These are phyloP conservation scores for Diabrotica virgifera DNA, from an alignment of 1,140 invertebrate genomes.

Conservation along the genomic window DNA sequence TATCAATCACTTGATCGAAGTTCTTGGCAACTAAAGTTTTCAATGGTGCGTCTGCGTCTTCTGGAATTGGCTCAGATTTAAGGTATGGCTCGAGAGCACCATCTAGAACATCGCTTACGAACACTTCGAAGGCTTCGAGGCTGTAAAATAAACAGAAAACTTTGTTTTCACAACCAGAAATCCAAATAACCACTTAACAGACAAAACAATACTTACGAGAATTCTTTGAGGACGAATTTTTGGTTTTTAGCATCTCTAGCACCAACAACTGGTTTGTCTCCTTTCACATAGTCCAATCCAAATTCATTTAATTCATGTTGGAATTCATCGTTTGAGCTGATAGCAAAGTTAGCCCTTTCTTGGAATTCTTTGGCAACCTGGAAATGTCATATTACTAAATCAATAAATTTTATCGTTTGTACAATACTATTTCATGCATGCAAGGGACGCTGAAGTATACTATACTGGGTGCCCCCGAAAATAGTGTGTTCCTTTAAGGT, in stretches of 20 bases:
- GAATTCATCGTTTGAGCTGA: slow-evolving; percentile 91
- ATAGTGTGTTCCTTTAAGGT: too few species aligned
- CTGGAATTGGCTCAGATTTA: slow-evolving; percentile 93
- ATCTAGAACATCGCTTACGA: slow-evolving; percentile 81
- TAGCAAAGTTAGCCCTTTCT: slow-evolving; percentile 78
- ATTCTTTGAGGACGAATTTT: slow-evolving; percentile 89
- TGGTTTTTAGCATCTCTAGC: slow-evolving; percentile 78
- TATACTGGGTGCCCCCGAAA: too few species aligned
- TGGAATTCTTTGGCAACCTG: slow-evolving; percentile 83
- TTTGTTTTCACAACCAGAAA: background rate
- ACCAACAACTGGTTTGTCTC: slow-evolving; percentile 86
- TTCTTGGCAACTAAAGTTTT: slow-evolving; percentile 95
- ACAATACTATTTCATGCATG: too few species aligned
- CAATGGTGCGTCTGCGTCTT: slow-evolving; percentile 78
- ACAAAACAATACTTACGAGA: slow-evolving; percentile 64
- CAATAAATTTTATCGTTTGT: too few species aligned
- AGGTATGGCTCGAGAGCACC: slow-evolving; percentile 87
- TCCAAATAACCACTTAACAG: too few species aligned
- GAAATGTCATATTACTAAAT: background rate
- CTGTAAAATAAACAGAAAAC: slow-evolving; percentile 50
- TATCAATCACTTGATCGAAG: slow-evolving; percentile 94
- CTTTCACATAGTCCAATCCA: slow-evolving; percentile 82
- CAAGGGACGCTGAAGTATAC: too few species aligned
- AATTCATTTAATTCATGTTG: slow-evolving; percentile 91
- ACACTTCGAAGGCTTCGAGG: slow-evolving; percentile 82